A percentile compares a stretch with the other conserved stretches of the same genome.
These are phyloP conservation scores for Nerophis ophidion DNA, from an alignment of 2,113 vertebrate genomes.

Conservation along the genomic window DNA sequence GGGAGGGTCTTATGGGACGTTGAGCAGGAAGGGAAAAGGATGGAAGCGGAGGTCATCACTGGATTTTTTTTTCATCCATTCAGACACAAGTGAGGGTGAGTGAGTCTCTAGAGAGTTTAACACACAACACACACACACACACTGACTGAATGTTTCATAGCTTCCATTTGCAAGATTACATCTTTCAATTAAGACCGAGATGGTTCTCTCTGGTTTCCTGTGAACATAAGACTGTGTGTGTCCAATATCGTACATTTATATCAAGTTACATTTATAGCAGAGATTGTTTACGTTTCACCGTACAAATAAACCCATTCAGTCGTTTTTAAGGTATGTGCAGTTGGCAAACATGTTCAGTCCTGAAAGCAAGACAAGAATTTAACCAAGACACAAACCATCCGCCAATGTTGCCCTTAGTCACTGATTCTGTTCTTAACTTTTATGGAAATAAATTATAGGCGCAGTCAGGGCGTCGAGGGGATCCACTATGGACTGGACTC, in stretches of 20 bases:
- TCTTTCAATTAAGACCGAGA: conserved; percentile 65
- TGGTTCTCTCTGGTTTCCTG: conserved; percentile 40
- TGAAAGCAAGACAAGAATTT: neutral
- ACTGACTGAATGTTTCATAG: conserved; percentile 48
- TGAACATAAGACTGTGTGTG: neutral
- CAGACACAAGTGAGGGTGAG: conserved; percentile 22
- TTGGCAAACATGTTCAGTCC: neutral
- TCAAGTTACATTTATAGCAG: neutral
- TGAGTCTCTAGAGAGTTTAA: conserved; percentile 34
- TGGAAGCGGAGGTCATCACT: conserved; percentile 12
- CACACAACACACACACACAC: conserved; percentile 14
- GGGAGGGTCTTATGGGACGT: conserved; percentile 1
- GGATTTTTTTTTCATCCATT: conserved; percentile 23
- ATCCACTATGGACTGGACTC: too few species aligned
- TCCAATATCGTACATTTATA: conserved; percentile 14
- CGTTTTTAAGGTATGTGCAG: too few species aligned
- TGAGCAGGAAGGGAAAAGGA: neutral
- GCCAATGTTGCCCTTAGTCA: too few species aligned
- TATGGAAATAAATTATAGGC: too few species aligned
- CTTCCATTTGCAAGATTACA: conserved; percentile 65
- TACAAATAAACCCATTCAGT: neutral
- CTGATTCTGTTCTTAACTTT: too few species aligned
- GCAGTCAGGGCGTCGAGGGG: too few species aligned
- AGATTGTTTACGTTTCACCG: neutral
- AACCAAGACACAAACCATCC: neutral